Evolutionary conservation across 2,113 vertebrate genomes (phyloP), one percentile per base, ranked within the genome.

Genomic region (Psilopogon haemacephalus): DNA sequence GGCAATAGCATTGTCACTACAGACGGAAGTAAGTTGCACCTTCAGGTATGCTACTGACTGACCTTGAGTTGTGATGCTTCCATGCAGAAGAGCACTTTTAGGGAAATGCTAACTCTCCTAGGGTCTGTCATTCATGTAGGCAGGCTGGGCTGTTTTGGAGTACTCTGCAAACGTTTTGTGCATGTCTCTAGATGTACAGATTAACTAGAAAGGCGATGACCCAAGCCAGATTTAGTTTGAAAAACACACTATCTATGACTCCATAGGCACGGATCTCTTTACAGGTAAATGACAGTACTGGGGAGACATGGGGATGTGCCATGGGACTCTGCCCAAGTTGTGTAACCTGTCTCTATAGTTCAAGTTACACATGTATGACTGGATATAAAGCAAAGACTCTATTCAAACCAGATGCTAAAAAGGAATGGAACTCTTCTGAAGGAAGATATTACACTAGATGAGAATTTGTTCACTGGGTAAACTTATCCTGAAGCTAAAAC

Each of bases 401-500:
- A 60, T 80, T 88, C 86, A 89, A 95, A 91, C 32, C 73, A 86
- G 70, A 73, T 68, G 59, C 35, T 77, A 38, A 73, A 88, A 69
- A 87, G 40, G n/a, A 94, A 77, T 9, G 21, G 70, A 95, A 80
- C 32, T 94, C 86, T 67, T 69, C 56, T 60, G 68, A 96, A 80
- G 74, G 38, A 88, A 83, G 68, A 64, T 87, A 62, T 76, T 88
- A 90, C 26, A 68, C 55, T 94, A 74, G 46, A 81, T 73, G 24
- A 63, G 73, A 89, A 92, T 82, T 76, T 75, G 33, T 91, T 92
- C 77, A 59, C 73, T 58, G 75, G 80, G 70, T 82, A 90, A 93
- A 94, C 90, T 85, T 90, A 21, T 65, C 91, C 88, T 90, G 59
- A 85, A 96, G 91, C 65, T 71, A 38, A 63, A 94, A 73, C 28